phyloP scores from a whole-genome alignment of 1,140 invertebrate species.

The Ips typographus region DNA sequence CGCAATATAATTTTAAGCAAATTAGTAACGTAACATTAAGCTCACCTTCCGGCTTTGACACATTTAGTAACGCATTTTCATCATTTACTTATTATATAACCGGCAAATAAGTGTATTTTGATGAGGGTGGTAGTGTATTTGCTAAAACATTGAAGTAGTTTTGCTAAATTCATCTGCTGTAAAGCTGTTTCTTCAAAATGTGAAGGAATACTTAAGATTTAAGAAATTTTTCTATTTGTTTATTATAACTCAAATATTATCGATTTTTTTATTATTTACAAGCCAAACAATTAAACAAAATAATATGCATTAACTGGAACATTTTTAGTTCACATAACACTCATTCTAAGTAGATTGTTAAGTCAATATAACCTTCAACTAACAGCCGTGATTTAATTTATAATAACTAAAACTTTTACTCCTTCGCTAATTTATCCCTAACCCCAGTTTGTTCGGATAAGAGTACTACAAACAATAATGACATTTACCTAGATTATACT shows the following conservation, averaged over 20 bases:
- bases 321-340: no score
- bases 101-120: no score
- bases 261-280: no score
- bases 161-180: no score
- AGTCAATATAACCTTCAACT: not conserved
- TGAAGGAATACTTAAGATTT: no score
- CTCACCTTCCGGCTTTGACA: not conserved
- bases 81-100: not conserved
- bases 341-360: not conserved
- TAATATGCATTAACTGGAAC: no score
- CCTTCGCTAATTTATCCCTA: not conserved
- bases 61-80: not conserved
- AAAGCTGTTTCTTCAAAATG: no score
- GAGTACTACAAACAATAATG: not conserved
- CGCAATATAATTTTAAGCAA: not conserved
- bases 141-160: no score
- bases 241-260: no score
- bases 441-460: not conserved
- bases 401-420: not conserved
- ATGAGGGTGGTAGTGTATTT: no score
- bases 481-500: not conserved
- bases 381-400: slow-evolving; percentile 1
- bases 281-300: no score
- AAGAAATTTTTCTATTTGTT: no score
- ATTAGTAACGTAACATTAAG: slow-evolving; percentile 12